phyloP scores from a whole-genome alignment of 2,113 vertebrate genomes.

The Syngnathus typhle region DNA sequence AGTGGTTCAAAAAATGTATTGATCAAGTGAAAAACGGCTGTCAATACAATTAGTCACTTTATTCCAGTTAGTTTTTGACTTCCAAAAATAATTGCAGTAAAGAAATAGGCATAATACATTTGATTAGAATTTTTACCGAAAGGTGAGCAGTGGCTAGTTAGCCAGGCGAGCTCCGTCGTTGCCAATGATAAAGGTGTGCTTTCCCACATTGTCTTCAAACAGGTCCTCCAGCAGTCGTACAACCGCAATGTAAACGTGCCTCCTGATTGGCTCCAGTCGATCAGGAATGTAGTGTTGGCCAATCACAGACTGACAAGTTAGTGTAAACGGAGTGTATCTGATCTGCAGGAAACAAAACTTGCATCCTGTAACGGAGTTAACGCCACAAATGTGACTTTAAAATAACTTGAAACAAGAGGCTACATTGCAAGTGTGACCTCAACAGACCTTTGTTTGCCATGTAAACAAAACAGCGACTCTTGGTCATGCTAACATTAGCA shows the following conservation, averaged over 20 bases:
- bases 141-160: neutral
- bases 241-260: neutral
- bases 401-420: too few relatives aligned
- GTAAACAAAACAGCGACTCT: neutral
- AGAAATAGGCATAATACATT: slow-evolving; percentile 4
- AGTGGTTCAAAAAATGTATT: neutral
- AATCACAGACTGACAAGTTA: neutral
- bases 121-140: neutral
- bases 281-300: neutral
- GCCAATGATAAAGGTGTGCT: neutral
- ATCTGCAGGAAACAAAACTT: neutral
- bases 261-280: neutral
- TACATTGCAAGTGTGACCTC: neutral
- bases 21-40: neutral
- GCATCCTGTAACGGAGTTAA: neutral
- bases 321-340: neutral
- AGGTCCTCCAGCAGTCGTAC: neutral
- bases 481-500: neutral
- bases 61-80: slow-evolving; percentile 11
- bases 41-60: slow-evolving; percentile 7
- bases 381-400: neutral
- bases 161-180: neutral
- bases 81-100: neutral
- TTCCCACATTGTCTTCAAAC: neutral
- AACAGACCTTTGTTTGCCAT: neutral